Base-by-base conservation (phyloP, 1,140 invertebrate genomes). In the Drosophila miranda region DNA sequence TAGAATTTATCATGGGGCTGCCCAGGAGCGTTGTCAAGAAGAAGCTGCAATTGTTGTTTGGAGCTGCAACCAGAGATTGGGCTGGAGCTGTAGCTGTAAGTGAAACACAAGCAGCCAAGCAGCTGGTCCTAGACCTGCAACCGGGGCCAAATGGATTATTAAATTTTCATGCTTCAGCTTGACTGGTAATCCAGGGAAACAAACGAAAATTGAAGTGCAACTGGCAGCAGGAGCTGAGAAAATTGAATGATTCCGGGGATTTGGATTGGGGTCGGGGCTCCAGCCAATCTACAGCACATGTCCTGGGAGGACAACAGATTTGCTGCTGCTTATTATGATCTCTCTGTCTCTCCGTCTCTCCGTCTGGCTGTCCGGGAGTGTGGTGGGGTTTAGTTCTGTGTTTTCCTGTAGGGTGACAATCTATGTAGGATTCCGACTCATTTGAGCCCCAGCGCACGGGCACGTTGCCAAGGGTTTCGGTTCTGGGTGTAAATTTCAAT, bases 111-210 rank as follows among this genome's bases (percentile, higher is more conserved):
- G 53, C 23, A 42, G 23, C 0, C 7, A 30, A 28, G 53, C 23
- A 42, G 45, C 52, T 30, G 26, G 21, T 57, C 49, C 30, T 53
- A 53, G 51, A 44, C 50, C 60, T 55, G 57, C 77, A 72, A 34
- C 34, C 50, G n/a, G 44, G 42, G 13, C 42, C 56, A 46, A 38
- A 66, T 19, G 64, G 66, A 87, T 86, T 86, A 86, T 86, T 87
- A 86, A 86, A 86, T 86, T 86, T 86, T 87, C 82, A 86, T 87
- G 78, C 58, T 68, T 49, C 66, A 81, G 74, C 81, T 86, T 67
- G 76, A 69, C 77, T 60, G 82, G 74, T 87, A 86, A 86, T 81
- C 81, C 78, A 55, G 51, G 56, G 63, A 86, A 84, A 77, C 73
- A 80, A 84, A 86, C 63, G 67, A 73, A 84, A 74, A 64, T 67